A percentile compares a stretch with the other conserved stretches of the same genome.
These are phyloP conservation scores for Rhizoglyphus robini DNA, from an alignment of 1,140 invertebrate genomes.

Conservation along the genomic window DNA sequence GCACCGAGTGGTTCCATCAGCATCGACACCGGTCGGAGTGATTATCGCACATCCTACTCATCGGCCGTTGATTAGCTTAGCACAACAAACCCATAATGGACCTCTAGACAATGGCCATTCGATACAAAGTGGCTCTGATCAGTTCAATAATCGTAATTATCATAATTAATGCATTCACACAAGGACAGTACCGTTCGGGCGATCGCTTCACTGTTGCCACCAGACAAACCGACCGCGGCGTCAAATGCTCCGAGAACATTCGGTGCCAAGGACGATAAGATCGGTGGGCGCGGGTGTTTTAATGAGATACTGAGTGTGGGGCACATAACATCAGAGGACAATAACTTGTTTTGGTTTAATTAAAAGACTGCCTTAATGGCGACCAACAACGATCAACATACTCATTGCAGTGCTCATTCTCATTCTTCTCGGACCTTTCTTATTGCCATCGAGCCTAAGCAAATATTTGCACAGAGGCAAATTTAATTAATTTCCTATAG, in stretches of 20 bases:
- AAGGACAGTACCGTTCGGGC: background rate
- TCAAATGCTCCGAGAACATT: background rate
- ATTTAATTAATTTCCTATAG: slow-evolving; percentile 7
- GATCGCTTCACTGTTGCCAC: background rate
- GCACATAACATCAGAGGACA: too few relatives aligned
- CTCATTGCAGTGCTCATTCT: too few relatives aligned
- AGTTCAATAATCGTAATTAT: background rate
- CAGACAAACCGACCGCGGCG: background rate
- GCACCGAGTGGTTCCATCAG: too few relatives aligned
- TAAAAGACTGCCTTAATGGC: too few relatives aligned
- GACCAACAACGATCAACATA: too few relatives aligned
- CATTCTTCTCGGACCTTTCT: too few relatives aligned
- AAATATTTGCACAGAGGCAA: slow-evolving; percentile 9
- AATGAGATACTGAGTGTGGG: too few relatives aligned
- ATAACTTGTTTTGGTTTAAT: too few relatives aligned
- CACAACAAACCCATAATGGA: background rate
- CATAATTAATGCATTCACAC: background rate
- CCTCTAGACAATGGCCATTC: background rate
- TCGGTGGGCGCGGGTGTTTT: background rate
- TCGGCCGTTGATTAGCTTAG: background rate
- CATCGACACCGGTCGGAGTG: too few relatives aligned
- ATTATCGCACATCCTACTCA: background rate
- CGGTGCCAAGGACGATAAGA: background rate
- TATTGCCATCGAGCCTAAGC: background rate
- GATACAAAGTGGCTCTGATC: background rate